phyloP scores from a whole-genome alignment of 2,113 vertebrate species.

The Pyxicephalus adspersus region DNA sequence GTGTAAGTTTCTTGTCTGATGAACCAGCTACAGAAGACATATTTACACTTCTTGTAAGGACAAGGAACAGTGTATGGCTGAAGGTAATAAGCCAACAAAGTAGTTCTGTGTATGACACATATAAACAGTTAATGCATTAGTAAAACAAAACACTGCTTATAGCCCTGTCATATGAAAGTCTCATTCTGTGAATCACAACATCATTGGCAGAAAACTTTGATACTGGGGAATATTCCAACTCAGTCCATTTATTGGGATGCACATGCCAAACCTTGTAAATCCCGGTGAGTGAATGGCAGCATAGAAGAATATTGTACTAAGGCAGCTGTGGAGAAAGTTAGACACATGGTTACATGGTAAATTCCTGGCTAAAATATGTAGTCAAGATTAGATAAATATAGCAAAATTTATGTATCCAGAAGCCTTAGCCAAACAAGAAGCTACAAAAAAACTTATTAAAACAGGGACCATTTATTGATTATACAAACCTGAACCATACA shows the following conservation, averaged over 20 bases:
- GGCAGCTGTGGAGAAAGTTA: constrained; percentile 19
- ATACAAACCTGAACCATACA: too few species aligned
- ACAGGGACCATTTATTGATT: not conserved
- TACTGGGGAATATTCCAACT: not conserved
- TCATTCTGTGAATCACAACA: not conserved
- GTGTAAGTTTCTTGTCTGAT: not conserved
- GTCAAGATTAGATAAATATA: not conserved
- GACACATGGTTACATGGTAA: constrained; percentile 14
- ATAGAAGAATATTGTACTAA: constrained; percentile 42
- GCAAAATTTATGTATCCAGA: not conserved
- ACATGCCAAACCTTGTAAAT: constrained; percentile 46
- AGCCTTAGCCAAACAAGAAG: not conserved
- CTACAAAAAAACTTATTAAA: not conserved
- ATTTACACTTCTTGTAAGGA: not conserved
- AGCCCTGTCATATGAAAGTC: constrained; percentile 6
- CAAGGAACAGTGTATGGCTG: not conserved
- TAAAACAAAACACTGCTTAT: rapidly evolving
- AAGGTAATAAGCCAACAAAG: not conserved
- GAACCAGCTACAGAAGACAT: constrained; percentile 2
- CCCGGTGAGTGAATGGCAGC: constrained; percentile 31
- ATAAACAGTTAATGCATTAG: constrained; percentile 23
- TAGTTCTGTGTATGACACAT: not conserved
- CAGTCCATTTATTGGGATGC: not conserved
- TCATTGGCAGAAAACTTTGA: constrained; percentile 42
- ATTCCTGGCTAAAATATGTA: not conserved